Percentiles rank a stretch among this genome's conserved stretches.
Conservation (phyloP, 2,113 vertebrate species). For the Cervus canadensis region DNA sequence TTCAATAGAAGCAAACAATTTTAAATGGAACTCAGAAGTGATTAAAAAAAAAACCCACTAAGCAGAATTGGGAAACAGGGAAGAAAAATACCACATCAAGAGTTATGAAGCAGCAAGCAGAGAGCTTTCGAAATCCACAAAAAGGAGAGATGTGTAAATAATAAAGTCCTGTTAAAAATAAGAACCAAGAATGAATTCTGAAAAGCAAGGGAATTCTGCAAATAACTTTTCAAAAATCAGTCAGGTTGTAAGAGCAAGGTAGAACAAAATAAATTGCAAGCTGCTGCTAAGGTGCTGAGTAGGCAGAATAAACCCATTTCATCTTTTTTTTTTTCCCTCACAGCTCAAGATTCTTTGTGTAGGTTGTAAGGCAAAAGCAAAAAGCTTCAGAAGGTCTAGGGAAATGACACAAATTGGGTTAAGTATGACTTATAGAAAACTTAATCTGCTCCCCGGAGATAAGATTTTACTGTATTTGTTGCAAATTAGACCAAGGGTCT, state of each 20-base stretch:
- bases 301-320: conserved; percentile 52
- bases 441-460: conserved; percentile 40
- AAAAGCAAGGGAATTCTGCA: conserved; percentile 15
- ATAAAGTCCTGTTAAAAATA: conserved; percentile 24
- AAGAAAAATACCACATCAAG: not conserved
- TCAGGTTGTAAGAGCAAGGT: conserved; percentile 27
- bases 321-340: not conserved
- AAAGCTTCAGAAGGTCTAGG: conserved; percentile 1
- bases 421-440: conserved; percentile 34
- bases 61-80: not conserved
- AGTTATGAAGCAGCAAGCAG: not conserved
- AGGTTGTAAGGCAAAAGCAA: conserved; percentile 25
- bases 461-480: conserved; percentile 41
- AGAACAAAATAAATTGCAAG: conserved; percentile 24
- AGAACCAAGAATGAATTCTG: not conserved
- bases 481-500: not conserved
- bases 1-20: not conserved
- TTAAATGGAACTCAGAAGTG: conserved; percentile 8
- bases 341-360: conserved; percentile 47
- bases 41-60: not conserved
- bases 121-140: not conserved
- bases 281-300: conserved; percentile 39
- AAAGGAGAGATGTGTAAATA: not conserved
- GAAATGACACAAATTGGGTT: conserved; percentile 41
- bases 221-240: conserved; percentile 31